Conservation (phyloP, 2,888 invertebrate species). For the Schizaphis graminum region DNA sequence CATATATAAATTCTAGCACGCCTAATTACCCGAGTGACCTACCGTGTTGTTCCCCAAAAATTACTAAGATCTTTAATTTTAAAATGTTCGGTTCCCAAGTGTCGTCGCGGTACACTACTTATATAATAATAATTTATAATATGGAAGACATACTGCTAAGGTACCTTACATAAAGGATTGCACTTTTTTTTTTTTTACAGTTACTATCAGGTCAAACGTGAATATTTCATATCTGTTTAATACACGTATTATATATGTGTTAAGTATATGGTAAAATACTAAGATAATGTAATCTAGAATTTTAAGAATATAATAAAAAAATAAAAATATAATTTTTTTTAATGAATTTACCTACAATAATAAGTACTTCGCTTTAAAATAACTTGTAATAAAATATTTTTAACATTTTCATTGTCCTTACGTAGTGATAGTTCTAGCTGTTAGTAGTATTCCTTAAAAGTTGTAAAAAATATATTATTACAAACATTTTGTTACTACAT, state of each 20-base stretch:
- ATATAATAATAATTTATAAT: not conserved
- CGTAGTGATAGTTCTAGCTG: not conserved
- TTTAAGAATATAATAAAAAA: not conserved
- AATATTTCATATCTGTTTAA: not conserved
- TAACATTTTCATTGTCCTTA: not conserved
- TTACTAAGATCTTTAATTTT: constrained; percentile 39
- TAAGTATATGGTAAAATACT: not conserved
- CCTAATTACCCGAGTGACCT: constrained; percentile 60
- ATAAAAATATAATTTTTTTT: not conserved
- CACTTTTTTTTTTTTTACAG: not conserved
- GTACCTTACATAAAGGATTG: not conserved
- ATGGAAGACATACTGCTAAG: not conserved
- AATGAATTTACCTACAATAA: not conserved
- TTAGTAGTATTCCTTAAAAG: not conserved
- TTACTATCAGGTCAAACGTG: not conserved
- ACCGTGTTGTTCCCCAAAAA: constrained; percentile 2
- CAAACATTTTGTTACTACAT: not conserved
- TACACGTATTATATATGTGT: not conserved
- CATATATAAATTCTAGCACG: constrained; percentile 41
- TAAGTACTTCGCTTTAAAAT: not conserved
- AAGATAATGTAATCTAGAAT: not conserved
- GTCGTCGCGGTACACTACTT: not conserved
- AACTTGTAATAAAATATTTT: not conserved
- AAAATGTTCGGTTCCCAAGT: constrained; percentile 21
- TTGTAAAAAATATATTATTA: not conserved